These are phyloP conservation scores for Oedothorax gibbosus DNA, from an alignment of 1,140 invertebrate genomes.

Conservation along the genomic window DNA sequence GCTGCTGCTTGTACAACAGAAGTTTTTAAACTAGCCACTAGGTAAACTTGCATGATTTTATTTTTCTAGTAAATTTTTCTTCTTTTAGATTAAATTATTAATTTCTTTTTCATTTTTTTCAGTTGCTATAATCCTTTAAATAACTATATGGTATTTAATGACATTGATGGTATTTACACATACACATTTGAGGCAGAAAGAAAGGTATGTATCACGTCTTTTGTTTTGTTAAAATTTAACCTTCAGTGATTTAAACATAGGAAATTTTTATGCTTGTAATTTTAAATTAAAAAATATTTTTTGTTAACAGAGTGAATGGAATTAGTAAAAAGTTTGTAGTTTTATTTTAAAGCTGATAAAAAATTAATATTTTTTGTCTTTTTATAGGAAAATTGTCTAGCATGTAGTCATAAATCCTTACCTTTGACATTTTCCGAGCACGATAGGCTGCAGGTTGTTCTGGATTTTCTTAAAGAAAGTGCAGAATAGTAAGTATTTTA, in stretches of 20 bases:
- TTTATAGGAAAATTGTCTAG: conserved; percentile 82
- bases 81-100: not conserved
- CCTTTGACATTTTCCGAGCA: conserved; percentile 77
- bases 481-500: conserved; percentile 78
- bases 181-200: conserved; percentile 94
- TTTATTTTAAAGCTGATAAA: not conserved
- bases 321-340: not conserved
- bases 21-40: conserved; percentile 95
- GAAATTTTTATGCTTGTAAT: not conserved
- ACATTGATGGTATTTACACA: conserved; percentile 95
- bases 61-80: not conserved
- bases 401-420: conserved; percentile 83
- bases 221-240: not conserved
- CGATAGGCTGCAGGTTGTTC: conserved; percentile 84
- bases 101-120: conserved; percentile 36
- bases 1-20: conserved; percentile 95
- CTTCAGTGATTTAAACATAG: not conserved
- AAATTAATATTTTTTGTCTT: conserved; percentile 9
- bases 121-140: conserved; percentile 89
- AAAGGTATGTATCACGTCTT: conserved; percentile 68
- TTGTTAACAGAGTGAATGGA: not conserved
- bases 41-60: conserved; percentile 65
- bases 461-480: conserved; percentile 82
- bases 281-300: not conserved
- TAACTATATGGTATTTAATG: conserved; percentile 98